phyloP scores from a whole-genome alignment of 1,140 invertebrate genomes.

The Popillia japonica region DNA sequence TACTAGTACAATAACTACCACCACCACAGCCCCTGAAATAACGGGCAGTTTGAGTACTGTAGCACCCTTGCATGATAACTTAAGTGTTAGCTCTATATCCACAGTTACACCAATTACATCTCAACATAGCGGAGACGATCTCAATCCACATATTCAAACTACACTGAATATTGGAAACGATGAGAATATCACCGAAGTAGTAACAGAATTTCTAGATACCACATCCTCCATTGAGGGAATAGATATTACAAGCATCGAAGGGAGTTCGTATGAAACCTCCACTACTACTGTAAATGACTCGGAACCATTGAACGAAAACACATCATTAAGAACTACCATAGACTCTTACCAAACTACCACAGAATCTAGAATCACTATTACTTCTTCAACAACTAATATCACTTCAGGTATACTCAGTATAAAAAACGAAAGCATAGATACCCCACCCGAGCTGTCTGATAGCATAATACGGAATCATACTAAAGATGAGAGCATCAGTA shows the following conservation, averaged over 20 bases:
- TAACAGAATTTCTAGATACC: background rate
- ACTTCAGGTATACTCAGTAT: constrained; percentile 37
- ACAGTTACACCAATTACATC: constrained; percentile 21
- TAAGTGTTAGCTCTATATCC: constrained; percentile 19
- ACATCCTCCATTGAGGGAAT: background rate
- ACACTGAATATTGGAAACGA: too few relatives aligned
- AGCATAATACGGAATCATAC: constrained; percentile 37
- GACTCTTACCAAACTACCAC: background rate
- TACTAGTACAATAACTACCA: constrained; percentile 37
- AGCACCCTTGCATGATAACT: constrained; percentile 47
- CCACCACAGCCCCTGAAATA: constrained; percentile 33
- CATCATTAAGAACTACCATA: background rate
- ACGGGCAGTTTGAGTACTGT: constrained; percentile 33
- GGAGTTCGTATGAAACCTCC: background rate
- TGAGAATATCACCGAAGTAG: too few relatives aligned
- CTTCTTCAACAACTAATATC: constrained; percentile 46
- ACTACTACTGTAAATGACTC: background rate
- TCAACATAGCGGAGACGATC: too few relatives aligned
- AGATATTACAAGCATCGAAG: constrained; percentile 26
- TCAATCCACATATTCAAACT: too few relatives aligned
- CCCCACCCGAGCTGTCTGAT: constrained; percentile 42
- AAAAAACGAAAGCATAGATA: constrained; percentile 40
- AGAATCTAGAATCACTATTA: background rate
- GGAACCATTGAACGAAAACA: background rate
- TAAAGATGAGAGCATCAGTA: constrained; percentile 46